A percentile compares a stretch with the other conserved stretches of the same genome.
Evolutionary conservation across 2,797 vertebrate species (phyloP).

Genomic region (Malurus splendens): DNA sequence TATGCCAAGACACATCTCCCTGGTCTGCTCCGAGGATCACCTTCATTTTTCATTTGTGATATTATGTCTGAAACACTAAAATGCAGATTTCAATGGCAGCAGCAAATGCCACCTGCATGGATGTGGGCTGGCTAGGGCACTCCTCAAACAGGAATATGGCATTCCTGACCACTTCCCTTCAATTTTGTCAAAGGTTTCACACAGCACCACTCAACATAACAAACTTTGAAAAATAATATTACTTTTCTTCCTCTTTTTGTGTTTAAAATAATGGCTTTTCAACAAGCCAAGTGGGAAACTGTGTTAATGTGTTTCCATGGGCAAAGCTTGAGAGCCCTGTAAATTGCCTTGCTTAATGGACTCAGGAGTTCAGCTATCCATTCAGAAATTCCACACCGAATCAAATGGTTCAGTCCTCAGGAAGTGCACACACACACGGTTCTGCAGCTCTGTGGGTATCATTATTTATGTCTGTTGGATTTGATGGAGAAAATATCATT

Average conservation of each 20-base stretch:
- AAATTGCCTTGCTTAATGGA: slow-evolving; percentile 70
- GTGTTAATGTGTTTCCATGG: slow-evolving; percentile 49
- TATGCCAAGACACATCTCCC: neutral
- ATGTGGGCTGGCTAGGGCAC: neutral
- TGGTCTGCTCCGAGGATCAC: rapidly evolving
- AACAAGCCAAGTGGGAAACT: slow-evolving; percentile 11
- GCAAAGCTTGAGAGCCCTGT: slow-evolving; percentile 43
- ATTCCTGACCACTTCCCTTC: neutral
- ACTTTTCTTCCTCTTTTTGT: neutral
- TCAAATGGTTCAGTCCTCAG: slow-evolving; percentile 14
- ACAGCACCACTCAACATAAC: neutral
- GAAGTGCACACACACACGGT: neutral
- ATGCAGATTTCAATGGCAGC: neutral
- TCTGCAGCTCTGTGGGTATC: neutral
- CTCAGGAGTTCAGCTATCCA: slow-evolving; percentile 55
- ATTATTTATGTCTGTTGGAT: neutral
- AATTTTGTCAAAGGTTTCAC: neutral
- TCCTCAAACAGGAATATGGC: rapidly evolving
- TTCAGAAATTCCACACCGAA: slow-evolving; percentile 40
- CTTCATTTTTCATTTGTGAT: neutral
- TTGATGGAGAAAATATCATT: neutral
- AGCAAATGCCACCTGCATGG: neutral
- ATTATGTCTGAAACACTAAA: neutral
- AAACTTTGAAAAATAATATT: neutral
- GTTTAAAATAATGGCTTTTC: slow-evolving; percentile 51